Percentiles rank a stretch among this genome's conserved stretches.
phyloP scores from a whole-genome alignment of 2,888 invertebrate genomes.

The Pollenia labialis region DNA sequence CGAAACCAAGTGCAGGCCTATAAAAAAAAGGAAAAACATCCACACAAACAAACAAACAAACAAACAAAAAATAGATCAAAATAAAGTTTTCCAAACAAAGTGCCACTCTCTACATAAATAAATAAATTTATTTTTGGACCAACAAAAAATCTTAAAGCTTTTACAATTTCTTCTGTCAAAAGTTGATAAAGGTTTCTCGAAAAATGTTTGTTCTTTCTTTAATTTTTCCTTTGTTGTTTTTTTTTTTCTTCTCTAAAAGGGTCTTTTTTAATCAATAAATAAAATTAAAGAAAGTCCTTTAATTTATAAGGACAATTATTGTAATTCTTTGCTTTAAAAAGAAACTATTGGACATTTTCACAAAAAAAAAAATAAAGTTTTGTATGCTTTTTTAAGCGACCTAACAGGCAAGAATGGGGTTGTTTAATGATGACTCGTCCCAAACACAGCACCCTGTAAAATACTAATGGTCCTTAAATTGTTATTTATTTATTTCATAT shows the following conservation, averaged over 20 bases:
- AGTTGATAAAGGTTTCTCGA: conserved; percentile 1
- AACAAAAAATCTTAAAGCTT: not conserved
- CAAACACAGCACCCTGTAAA: too few relatives aligned
- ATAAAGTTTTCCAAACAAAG: conserved; percentile 1
- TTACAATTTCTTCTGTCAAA: conserved; percentile 1
- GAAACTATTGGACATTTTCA: too few relatives aligned
- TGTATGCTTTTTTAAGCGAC: too few relatives aligned
- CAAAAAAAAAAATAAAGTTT: too few relatives aligned
- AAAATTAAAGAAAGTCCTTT: not conserved
- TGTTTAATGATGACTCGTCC: too few relatives aligned
- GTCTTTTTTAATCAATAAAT: not conserved
- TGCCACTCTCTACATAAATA: conserved; percentile 4
- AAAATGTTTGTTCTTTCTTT: not conserved
- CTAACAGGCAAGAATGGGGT: too few relatives aligned
- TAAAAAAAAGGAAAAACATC: not conserved
- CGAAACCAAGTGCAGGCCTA: too few relatives aligned
- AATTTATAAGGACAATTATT: not conserved
- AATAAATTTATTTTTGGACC: conserved; percentile 4
- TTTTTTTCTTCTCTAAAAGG: not conserved
- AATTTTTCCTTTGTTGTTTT: not conserved
- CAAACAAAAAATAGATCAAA: not conserved
- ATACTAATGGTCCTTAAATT: too few relatives aligned
- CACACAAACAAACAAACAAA: not conserved
- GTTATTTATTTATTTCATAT: too few relatives aligned
- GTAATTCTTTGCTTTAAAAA: too few relatives aligned